These are phyloP conservation scores for Alitta virens DNA, from an alignment of 2,888 invertebrate genomes.

Conservation along the genomic window DNA sequence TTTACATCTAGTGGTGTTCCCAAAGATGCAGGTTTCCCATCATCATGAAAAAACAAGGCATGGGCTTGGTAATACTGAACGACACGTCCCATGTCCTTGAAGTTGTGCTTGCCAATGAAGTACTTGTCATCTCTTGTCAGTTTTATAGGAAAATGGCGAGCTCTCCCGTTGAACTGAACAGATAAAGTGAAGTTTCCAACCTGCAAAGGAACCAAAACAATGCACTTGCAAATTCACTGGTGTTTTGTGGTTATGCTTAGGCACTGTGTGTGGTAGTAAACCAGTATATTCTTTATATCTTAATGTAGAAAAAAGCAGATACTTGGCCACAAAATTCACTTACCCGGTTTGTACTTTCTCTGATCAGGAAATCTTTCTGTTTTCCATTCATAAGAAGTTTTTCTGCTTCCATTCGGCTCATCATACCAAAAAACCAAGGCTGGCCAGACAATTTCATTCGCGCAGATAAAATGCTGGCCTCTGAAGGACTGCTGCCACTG, in stretches of 20 bases:
- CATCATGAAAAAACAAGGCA: slow-evolving; percentile 26
- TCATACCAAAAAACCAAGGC: slow-evolving; percentile 26
- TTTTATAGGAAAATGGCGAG: slow-evolving; percentile 29
- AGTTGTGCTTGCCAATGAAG: slow-evolving; percentile 29
- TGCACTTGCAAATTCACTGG: too few relatives aligned
- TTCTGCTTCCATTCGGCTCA: slow-evolving; percentile 25
- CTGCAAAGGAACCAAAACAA: slow-evolving; percentile 7
- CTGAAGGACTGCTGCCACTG: too few relatives aligned
- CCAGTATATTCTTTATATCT: too few relatives aligned
- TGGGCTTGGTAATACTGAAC: slow-evolving; percentile 26
- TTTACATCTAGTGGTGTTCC: slow-evolving; percentile 25
- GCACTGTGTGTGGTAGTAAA: too few relatives aligned
- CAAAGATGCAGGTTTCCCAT: slow-evolving; percentile 20
- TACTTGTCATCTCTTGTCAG: slow-evolving; percentile 23
- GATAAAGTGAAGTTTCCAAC: slow-evolving; percentile 27
- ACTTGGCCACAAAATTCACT: too few relatives aligned
- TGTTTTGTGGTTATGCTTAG: too few relatives aligned
- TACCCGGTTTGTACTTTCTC: slow-evolving; percentile 26
- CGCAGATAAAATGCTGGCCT: too few relatives aligned
- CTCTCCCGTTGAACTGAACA: slow-evolving; percentile 17
- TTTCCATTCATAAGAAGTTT: slow-evolving; percentile 19
- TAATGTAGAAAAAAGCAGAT: too few relatives aligned
- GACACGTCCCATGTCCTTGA: slow-evolving; percentile 22
- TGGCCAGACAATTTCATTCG: not conserved
- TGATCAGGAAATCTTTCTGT: slow-evolving; percentile 24